phyloP scores from a whole-genome alignment of 1,140 invertebrate genomes.

The Antheraea mylitta region DNA sequence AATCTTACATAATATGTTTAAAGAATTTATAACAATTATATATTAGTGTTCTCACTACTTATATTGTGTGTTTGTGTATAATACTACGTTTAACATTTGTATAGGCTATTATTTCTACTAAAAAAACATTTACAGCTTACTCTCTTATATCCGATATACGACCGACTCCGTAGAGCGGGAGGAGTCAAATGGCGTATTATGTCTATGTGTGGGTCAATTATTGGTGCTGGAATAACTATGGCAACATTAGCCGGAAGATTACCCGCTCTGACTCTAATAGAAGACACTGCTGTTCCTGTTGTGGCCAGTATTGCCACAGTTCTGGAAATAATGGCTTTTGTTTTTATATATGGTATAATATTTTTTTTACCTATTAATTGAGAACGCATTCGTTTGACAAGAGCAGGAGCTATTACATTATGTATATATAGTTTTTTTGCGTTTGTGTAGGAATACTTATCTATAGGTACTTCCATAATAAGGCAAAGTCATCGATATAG shows the following conservation, averaged over 20 bases:
- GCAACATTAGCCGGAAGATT: constrained; percentile 33
- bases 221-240: constrained; percentile 32
- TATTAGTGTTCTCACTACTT: too few relatives aligned
- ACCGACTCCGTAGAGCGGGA: constrained; percentile 45
- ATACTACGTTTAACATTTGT: too few relatives aligned
- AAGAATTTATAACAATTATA: too few relatives aligned
- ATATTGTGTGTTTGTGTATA: too few relatives aligned
- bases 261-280: constrained; percentile 35
- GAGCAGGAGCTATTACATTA: too few relatives aligned
- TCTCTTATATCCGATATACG: constrained; percentile 51
- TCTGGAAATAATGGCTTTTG: constrained; percentile 51
- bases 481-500: too few relatives aligned
- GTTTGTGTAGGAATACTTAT: too few relatives aligned
- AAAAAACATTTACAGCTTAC: constrained; percentile 40
- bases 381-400: too few relatives aligned
- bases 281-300: constrained; percentile 45
- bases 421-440: too few relatives aligned
- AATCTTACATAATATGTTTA: too few relatives aligned
- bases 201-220: constrained; percentile 34
- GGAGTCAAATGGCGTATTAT: constrained; percentile 46
- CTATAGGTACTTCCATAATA: too few relatives aligned
- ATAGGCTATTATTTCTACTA: too few relatives aligned
- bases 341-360: constrained; percentile 59
- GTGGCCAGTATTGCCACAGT: constrained; percentile 42
- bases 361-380: neutral